A percentile compares a stretch with the other conserved stretches of the same genome.
phyloP scores from a whole-genome alignment of 2,888 invertebrate species.

The Catocala fraxini region DNA sequence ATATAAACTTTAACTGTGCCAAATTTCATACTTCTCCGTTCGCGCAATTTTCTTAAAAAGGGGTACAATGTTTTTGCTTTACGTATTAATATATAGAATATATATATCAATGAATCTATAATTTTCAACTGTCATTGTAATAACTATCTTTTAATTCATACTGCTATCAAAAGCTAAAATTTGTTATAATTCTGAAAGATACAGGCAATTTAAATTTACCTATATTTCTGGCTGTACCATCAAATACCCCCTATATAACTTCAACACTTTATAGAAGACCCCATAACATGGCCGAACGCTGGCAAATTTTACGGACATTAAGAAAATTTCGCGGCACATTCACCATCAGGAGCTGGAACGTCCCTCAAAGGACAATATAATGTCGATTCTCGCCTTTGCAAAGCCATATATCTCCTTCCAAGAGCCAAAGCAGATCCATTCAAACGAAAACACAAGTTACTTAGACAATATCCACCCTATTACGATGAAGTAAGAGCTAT shows the following conservation, averaged over 20 bases:
- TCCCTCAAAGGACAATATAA: constrained; percentile 71
- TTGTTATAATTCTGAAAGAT: no score
- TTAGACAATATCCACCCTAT: constrained; percentile 45
- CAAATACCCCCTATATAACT: constrained; percentile 35
- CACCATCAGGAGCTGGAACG: constrained; percentile 43
- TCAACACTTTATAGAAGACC: constrained; percentile 27
- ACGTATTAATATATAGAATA: no score
- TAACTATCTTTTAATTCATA: no score
- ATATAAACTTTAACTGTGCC: no score
- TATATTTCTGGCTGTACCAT: neutral
- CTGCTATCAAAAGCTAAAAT: no score
- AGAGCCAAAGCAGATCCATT: constrained; percentile 61
- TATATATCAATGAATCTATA: no score
- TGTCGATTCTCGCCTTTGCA: constrained; percentile 71
- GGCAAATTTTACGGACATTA: constrained; percentile 51
- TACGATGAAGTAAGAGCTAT: constrained; percentile 32
- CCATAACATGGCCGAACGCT: constrained; percentile 31
- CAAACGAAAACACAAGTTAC: constrained; percentile 62
- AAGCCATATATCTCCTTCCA: constrained; percentile 68
- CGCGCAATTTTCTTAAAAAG: no score
- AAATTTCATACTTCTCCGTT: no score
- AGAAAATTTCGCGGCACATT: constrained; percentile 53
- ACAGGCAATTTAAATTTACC: no score
- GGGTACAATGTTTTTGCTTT: no score
- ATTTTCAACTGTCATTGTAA: no score